Evolutionary conservation across 2,797 vertebrate species (phyloP), one percentile per base, ranked within the genome.

Genomic region (Babyrousa celebensis): DNA sequence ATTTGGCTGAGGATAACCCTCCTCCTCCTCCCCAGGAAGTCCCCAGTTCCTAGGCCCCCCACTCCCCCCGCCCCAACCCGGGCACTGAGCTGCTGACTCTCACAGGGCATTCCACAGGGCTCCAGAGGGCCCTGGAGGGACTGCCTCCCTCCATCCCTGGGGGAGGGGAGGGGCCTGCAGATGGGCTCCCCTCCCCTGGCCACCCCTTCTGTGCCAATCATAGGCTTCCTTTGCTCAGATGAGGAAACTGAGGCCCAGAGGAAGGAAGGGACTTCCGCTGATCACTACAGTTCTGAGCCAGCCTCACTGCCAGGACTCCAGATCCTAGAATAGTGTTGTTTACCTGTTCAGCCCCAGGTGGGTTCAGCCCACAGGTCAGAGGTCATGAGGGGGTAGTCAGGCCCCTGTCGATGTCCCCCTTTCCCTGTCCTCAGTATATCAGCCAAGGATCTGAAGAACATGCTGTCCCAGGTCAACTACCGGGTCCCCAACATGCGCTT

Each of bases 381-480:
- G 72, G 36, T 82, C n/a, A 2, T 60, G 43, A 79, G 72, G 74
- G 18, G 36, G 82, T 60, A 65, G n/a, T 56, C n/a, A 95, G 40
- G 25, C 83, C 52, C 17, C 54, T 75, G 65, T 32, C 6, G 36
- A 36, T 91, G 23, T 84, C 74, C 40, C 21, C 43, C 43, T 48
- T 48, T 6, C 43, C 97, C 43, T 96, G 68, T 91, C 79, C 93
- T 97, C 97, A 99, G 99, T 98, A 99, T 99, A 98, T 99, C 99
- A 48, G 99, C 99, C 98, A 99, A 99, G 98, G 99, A 99, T 98
- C 98, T 99, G 98, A 99, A 99, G 98, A 99, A 98, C 98, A 99
- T 99, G 99, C 98, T 99, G 98, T 99, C 99, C 86, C 99, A 99
- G 98, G 99, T 99, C 98, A 99, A 99, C 99, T 99, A 99, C 98